phyloP scores from a whole-genome alignment of 2,888 invertebrate genomes.

The Diarsia rubi region DNA sequence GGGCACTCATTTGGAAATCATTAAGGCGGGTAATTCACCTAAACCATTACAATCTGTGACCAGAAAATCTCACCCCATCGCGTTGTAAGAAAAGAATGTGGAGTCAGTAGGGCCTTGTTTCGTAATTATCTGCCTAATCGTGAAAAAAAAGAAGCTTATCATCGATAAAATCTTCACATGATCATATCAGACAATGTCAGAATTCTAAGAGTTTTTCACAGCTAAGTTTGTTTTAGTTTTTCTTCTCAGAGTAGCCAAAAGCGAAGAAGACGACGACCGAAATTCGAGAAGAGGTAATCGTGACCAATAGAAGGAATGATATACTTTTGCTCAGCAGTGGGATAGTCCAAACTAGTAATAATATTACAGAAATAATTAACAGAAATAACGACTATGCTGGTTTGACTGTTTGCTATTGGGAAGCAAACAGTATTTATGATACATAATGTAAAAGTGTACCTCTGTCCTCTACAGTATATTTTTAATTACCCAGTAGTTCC shows the following conservation, averaged over 20 bases:
- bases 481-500: slow-evolving; percentile 35
- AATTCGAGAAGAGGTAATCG: neutral
- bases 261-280: neutral
- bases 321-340: neutral
- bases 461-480: neutral
- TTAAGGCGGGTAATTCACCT: neutral
- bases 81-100: neutral
- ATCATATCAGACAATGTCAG: neutral
- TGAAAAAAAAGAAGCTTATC: neutral
- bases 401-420: neutral
- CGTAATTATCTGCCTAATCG: neutral
- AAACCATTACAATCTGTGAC: neutral
- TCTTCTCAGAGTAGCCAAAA: neutral
- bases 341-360: neutral
- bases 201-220: neutral
- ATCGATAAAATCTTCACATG: neutral
- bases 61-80: neutral
- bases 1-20: neutral
- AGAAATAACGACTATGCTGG: neutral
- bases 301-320: neutral
- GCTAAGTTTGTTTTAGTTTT: neutral
- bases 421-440: neutral
- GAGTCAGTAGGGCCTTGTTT: neutral
- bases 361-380: neutral
- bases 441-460: slow-evolving; percentile 7